Evolutionary conservation across 2,888 invertebrate genomes (phyloP), one percentile per base, ranked within the genome.

Genomic region (Coecobrya sp.): DNA sequence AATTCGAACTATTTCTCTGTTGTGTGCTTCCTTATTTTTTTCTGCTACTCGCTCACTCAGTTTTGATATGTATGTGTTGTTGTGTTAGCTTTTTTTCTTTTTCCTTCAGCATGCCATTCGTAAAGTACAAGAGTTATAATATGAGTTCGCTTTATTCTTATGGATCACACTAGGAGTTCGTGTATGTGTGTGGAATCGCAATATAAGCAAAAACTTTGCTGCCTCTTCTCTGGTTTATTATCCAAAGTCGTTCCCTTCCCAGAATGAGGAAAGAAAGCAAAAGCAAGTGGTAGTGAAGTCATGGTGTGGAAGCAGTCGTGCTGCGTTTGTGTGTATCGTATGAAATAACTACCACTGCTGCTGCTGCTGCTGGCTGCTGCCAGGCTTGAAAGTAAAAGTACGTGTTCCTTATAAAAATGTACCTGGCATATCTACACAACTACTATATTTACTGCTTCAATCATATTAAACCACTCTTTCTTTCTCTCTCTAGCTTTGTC

Each of bases 181-280:
- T 22, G 86, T 73, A 70, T 92, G 92, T 86, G 92, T 76, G 30
- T n/a, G 36, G 89, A 92, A 92, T 92, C 42, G 92, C 68, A 89
- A 89, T 55, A 45, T 65, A 76, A 52, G 88, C 36, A 13, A 89
- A 89, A 92, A 76, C 70, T 73, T 82, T 76, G 36, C 68, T 86
- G 84, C 62, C 45, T 62, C 55, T 81, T 7, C 36, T 84, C 19
- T 73, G 19, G 86, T 91, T 91, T 91, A 81, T 86, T 73, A 62
- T 55, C 79, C 22, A 70, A 84, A 55, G 49, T 85, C 65, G n/a
- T 52, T 30, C 36, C 19, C 22, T 68, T 86, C 86, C 49, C n/a
- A 68, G 86, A 81, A 82, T 86, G 91, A 91, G 82, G 79, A 91
- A 91, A 86, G 82, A 65, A 90, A 79, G 79, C 59, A 52, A 85